Evolutionary conservation across 1,140 invertebrate species (phyloP), one percentile per base, ranked within the genome.

Genomic region (Megalonaias nervosa): DNA sequence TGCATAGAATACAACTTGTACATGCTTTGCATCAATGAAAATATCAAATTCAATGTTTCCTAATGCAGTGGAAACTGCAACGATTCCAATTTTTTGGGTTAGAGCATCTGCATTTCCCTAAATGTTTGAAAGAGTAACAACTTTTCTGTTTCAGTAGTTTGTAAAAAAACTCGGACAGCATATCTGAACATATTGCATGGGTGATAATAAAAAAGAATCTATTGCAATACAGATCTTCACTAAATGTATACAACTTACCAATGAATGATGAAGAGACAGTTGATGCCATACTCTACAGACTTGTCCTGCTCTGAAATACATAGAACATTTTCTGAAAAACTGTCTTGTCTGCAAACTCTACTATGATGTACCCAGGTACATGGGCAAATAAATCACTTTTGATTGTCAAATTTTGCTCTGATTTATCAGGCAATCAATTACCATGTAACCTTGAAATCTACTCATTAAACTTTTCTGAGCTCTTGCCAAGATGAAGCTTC

Each of bases 201-300:
- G 38, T 38, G 5, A 48, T 48, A 48, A 11, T 48, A 48, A 48
- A 48, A 6, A 48, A 48, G 11, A 4, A 48, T 48, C 9, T 0
- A 11, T 48, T 48, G 38, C 38, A 11, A 48, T 48, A 48, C 38
- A 48, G 6, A 48, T 48, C 6, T 48, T 48, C 6, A 48, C 4
- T 48, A 48, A 4, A 48, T 48, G 38, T 17, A 69, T 14, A 11
- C 14, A 19, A 82, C 83, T 82, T 75, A 88, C 87, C 68, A 87
- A 64, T 74, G 68, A 77, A 48, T 75, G 75, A 65, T 83, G 75
- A 57, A 73, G 72, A 16, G 78, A 66, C 64, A 88, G 74, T 55
- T 72, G 67, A 60, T 76, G 79, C 87, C 87, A 88, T 57, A 81
- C 77, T 21, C 65, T 70, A 76, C 87, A 88, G 23, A 88, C 87